These are phyloP conservation scores for Chaenodraco wilsoni DNA, from an alignment of 2,797 vertebrate genomes.

Conservation along the genomic window DNA sequence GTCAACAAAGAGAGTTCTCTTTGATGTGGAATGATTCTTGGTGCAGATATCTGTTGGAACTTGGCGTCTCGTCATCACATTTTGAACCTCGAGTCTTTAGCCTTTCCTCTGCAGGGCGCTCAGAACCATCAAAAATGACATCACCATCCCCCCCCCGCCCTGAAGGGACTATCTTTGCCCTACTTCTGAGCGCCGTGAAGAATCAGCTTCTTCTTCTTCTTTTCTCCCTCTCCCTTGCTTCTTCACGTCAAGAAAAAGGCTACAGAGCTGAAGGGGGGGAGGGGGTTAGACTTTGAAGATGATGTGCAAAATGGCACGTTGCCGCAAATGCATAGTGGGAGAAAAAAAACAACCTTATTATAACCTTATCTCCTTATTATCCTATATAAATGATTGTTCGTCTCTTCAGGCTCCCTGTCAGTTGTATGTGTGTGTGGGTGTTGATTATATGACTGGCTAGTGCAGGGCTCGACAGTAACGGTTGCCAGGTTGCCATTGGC, in stretches of 20 bases:
- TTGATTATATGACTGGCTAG: constrained; percentile 1
- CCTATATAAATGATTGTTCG: constrained; percentile 34
- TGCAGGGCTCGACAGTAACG: no score
- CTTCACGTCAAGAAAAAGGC: constrained; percentile 63
- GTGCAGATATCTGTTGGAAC: constrained; percentile 28
- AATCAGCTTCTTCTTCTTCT: constrained; percentile 68
- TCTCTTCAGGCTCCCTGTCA: constrained; percentile 4
- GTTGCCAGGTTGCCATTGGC: no score
- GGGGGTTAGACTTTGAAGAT: constrained; percentile 65
- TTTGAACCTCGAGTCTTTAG: constrained; percentile 37
- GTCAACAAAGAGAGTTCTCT: constrained; percentile 32
- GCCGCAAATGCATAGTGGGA: constrained; percentile 28
- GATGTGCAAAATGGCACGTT: constrained; percentile 51
- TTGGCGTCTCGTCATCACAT: constrained; percentile 24
- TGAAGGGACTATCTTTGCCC: constrained; percentile 77
- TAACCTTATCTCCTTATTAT: constrained; percentile 39
- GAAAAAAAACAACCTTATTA: constrained; percentile 17
- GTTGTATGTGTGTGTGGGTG: not conserved
- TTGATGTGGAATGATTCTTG: constrained; percentile 44
- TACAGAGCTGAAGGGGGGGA: constrained; percentile 48
- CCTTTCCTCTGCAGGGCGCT: constrained; percentile 32
- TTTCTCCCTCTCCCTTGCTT: constrained; percentile 43
- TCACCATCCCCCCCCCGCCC: constrained; percentile 57
- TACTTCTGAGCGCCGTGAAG: constrained; percentile 81
- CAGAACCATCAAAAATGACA: constrained; percentile 53